Percentiles rank a stretch among this genome's conserved stretches.
phyloP scores from a whole-genome alignment of 2,113 vertebrate genomes.

The Eretmochelys imbricata region DNA sequence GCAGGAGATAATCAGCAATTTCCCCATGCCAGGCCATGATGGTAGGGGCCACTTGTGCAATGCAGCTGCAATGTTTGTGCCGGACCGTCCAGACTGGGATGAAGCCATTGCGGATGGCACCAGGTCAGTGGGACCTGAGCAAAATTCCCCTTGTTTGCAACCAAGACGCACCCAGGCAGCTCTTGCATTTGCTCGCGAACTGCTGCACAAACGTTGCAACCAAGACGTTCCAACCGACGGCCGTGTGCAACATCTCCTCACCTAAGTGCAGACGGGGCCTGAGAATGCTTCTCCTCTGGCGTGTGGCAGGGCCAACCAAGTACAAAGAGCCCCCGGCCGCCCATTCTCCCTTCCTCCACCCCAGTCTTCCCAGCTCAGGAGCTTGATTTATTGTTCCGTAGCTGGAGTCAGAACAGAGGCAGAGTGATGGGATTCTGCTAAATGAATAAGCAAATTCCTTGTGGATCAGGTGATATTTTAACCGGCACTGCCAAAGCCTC shows the following conservation, averaged over 20 bases:
- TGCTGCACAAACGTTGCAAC: neutral
- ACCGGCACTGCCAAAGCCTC: neutral
- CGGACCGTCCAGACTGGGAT: neutral
- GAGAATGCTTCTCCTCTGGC: neutral
- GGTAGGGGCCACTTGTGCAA: neutral
- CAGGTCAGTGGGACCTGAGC: neutral
- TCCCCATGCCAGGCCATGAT: neutral
- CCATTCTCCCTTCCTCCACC: too few species aligned
- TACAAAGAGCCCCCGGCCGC: fast-evolving
- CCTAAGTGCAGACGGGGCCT: neutral
- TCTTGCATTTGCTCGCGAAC: neutral
- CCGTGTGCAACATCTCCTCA: neutral
- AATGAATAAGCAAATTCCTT: slow-evolving; percentile 45
- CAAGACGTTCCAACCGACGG: neutral
- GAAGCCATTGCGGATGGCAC: neutral
- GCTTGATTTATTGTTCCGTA: neutral
- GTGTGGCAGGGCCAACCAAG: too few species aligned
- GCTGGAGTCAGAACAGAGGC: neutral
- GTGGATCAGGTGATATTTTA: slow-evolving; percentile 57
- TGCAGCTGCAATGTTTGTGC: neutral
- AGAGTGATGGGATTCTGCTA: neutral
- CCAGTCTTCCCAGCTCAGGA: neutral
- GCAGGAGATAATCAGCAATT: neutral
- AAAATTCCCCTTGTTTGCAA: neutral
- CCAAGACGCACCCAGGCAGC: neutral